Base-by-base conservation (phyloP, 53 echinoderm and acorn worm species). In the Echinarachnius parma region DNA sequence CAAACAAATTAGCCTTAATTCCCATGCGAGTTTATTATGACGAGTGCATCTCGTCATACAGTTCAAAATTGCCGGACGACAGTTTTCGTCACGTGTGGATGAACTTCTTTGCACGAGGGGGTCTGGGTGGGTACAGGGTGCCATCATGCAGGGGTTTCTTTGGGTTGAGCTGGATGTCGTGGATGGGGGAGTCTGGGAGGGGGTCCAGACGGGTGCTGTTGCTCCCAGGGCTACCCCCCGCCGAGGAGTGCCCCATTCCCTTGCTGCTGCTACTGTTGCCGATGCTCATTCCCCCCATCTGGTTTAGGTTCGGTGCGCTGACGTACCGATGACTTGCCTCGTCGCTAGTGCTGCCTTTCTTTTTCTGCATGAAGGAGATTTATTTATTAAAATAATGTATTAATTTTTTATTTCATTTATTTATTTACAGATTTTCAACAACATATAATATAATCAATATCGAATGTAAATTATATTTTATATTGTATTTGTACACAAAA, bases 131-230 rank as follows among this genome's bases (percentile, higher is more conserved):
- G 15, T 44, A 44, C 33, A 67, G 10, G 5, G 37, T 23, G 13
- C 48, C 77, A 36, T 84, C 86, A 49, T 82, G 77, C 3, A 95
- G 75, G 2, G 95, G 95, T 63, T 77, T 90, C 79, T 95, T 95
- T 2, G 95, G 95, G 53, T 94, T 94, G 32, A 94, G 82, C 21
- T 88, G 81, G 49, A 89, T 75, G 76, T 94, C 95, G 34, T 94
- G 95, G 48, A 90, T 82, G 37, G 95, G 95, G 7, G 95, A 94
- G 69, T 90, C 87, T 7, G 89, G 89, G 13, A 94, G 82, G 9
- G 95, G 95, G 34, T 86, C 84, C 1, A 90, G 79, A 30, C 84
- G 60, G 52, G 84, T 64, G 65, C 82, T 88, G 65, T 60, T 76
- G 42, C 74, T 75, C 0, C 75, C 52, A 49, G 76, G 82, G 27